Evolutionary conservation across 1,140 invertebrate species (phyloP), one percentile per base, ranked within the genome.

Genomic region (Drosophila sproati): DNA sequence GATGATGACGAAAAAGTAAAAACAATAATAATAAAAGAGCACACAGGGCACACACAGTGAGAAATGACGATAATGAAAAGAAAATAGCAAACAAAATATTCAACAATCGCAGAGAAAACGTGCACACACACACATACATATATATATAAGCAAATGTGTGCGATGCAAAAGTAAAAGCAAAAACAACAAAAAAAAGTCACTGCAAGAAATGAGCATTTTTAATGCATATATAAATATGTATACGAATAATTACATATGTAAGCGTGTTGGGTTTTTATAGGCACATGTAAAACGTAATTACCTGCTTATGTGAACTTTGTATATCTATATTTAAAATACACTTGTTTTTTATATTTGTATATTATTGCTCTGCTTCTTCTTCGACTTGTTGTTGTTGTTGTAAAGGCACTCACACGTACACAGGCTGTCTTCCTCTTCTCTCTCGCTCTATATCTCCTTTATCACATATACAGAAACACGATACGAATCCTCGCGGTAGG

Each of bases 401-500:
- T 70, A 35, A 61, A 56, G 51, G 51, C 47, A 7, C 34, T 43
- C 59, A 64, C 52, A 55, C 51, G 32, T n/a, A 71, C 59, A 32
- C 37, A 73, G 43, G 31, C 31, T 32, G 31, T 12, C 12, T 62
- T 43, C 51, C 39, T 51, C 35, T 43, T 47, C 20, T n/a, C 66
- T 34, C 54, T 59, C 20, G 20, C 20, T 20, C 20, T 20, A 20
- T 20, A 0, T 20, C 20, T 45, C 10, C 54, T 39, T 51, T 47
- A 43, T 29, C 69, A 37, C 72, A 69, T 52, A 41, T 20, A 20
- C 43, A 35, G 39, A 68, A 35, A 83, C 80, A 54, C 85, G 86
- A 89, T 89, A 89, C 78, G 70, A 78, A 89, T 90, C 80, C 86
- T 89, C 85, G 85, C 85, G 85, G 75, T 78, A 68, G 85, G 85